Conservation (phyloP, 2,888 invertebrate species). For the Oasisia sp. region DNA sequence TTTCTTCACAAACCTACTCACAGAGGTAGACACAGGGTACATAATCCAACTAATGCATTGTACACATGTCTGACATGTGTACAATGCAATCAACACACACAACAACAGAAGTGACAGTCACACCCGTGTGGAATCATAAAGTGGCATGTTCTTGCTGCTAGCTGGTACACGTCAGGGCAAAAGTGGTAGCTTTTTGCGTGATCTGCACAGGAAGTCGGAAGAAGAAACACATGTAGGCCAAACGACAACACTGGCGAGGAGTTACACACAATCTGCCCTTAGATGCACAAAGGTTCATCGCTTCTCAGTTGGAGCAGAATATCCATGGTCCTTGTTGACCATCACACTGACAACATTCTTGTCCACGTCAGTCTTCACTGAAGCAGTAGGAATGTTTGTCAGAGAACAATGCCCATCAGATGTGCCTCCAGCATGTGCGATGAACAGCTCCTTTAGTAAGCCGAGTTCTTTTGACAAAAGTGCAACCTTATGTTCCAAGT, state of each 20-base stretch:
- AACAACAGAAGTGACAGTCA: neutral
- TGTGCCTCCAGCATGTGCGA: constrained; percentile 53
- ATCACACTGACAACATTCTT: neutral
- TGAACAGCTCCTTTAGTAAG: constrained; percentile 77
- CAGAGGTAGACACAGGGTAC: neutral
- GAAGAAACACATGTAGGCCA: too few relatives aligned
- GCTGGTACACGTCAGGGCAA: too few relatives aligned
- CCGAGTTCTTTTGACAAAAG: constrained; percentile 84
- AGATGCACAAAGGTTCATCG: neutral
- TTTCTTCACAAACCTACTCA: neutral
- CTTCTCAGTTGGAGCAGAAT: neutral
- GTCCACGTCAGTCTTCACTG: neutral
- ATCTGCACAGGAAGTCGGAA: too few relatives aligned
- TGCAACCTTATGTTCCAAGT: constrained; percentile 88
- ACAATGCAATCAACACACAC: neutral
- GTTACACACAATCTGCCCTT: neutral
- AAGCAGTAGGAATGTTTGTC: neutral
- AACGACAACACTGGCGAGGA: neutral
- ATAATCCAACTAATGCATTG: neutral
- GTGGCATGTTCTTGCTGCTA: too few relatives aligned
- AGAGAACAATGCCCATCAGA: neutral
- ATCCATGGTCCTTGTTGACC: neutral
- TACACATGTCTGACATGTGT: neutral
- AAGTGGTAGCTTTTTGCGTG: too few relatives aligned
- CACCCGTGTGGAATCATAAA: too few relatives aligned